A percentile compares a stretch with the other conserved stretches of the same genome.
Conservation (phyloP, 1,140 invertebrate genomes). For the Papilio machaon region DNA sequence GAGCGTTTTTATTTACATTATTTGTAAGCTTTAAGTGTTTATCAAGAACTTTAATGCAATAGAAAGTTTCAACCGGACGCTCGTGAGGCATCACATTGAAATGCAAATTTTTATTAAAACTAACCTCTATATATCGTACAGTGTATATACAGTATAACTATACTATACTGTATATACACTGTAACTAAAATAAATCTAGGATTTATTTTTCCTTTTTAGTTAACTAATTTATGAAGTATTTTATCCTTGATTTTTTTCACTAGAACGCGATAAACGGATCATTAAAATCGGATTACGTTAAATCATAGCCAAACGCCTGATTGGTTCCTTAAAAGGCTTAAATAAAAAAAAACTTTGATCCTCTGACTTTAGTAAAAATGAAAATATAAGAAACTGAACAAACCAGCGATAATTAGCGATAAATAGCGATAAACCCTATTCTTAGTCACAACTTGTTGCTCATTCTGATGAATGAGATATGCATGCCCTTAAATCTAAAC, state of each 20-base stretch:
- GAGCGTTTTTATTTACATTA: neutral
- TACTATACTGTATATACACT: too few species aligned
- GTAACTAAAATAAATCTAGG: neutral
- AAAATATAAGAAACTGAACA: neutral
- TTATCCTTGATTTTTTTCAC: too few species aligned
- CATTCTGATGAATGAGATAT: conserved; percentile 6
- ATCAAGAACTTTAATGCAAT: neutral
- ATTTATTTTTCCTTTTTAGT: too few species aligned
- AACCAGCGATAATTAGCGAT: neutral
- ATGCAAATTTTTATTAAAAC: neutral
- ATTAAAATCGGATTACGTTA: too few species aligned
- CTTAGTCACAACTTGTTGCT: conserved; percentile 17
- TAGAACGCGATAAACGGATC: too few species aligned
- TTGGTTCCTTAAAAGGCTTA: too few species aligned
- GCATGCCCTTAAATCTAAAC: neutral
- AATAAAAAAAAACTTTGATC: too few species aligned
- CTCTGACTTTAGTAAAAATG: too few species aligned
- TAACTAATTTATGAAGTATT: too few species aligned
- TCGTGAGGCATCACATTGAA: neutral
- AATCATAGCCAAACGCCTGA: too few species aligned
- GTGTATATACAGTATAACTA: too few species aligned
- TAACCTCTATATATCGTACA: neutral
- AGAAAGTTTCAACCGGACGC: neutral
- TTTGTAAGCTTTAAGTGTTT: neutral
- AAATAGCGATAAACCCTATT: too few species aligned